Percentiles rank a stretch among this genome's conserved stretches.
phyloP scores from a whole-genome alignment of 2,888 invertebrate genomes.

The Blastobasis adustella region DNA sequence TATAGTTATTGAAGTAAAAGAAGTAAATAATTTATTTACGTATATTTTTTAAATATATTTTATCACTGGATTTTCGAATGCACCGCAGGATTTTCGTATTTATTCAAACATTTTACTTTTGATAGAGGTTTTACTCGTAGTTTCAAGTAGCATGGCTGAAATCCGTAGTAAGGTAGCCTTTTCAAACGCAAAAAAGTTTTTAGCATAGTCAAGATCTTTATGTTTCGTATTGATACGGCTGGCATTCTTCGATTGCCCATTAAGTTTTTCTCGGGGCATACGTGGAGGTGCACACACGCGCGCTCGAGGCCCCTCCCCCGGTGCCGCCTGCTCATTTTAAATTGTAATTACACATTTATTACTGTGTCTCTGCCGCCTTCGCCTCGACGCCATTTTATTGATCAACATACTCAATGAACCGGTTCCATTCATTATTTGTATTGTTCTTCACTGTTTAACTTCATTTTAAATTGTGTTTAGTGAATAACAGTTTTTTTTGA shows the following conservation, averaged over 20 bases:
- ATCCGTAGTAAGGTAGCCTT: too few relatives aligned
- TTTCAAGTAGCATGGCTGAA: too few relatives aligned
- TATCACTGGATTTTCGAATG: too few relatives aligned
- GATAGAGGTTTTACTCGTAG: too few relatives aligned
- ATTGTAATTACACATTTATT: constrained; percentile 75
- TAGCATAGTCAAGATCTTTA: too few relatives aligned
- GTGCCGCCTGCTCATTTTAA: constrained; percentile 74
- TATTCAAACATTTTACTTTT: too few relatives aligned
- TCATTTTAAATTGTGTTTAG: not conserved
- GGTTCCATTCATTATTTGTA: constrained; percentile 8
- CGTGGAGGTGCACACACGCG: constrained; percentile 41
- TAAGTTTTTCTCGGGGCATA: constrained; percentile 23
- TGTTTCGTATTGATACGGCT: too few relatives aligned
- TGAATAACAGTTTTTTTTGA: not conserved
- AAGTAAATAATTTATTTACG: too few relatives aligned
- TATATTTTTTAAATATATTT: too few relatives aligned
- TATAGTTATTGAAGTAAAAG: too few relatives aligned
- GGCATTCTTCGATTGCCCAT: constrained; percentile 11
- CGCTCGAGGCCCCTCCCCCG: constrained; percentile 61
- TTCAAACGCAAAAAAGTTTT: too few relatives aligned
- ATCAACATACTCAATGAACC: constrained; percentile 34
- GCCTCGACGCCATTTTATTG: constrained; percentile 68
- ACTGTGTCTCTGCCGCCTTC: constrained; percentile 73
- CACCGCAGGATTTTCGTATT: too few relatives aligned
- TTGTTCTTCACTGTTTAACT: not conserved